A percentile compares a stretch with the other conserved stretches of the same genome.
Conservation (phyloP, 2,797 vertebrate genomes). For the Silurus lanzhouensis region DNA sequence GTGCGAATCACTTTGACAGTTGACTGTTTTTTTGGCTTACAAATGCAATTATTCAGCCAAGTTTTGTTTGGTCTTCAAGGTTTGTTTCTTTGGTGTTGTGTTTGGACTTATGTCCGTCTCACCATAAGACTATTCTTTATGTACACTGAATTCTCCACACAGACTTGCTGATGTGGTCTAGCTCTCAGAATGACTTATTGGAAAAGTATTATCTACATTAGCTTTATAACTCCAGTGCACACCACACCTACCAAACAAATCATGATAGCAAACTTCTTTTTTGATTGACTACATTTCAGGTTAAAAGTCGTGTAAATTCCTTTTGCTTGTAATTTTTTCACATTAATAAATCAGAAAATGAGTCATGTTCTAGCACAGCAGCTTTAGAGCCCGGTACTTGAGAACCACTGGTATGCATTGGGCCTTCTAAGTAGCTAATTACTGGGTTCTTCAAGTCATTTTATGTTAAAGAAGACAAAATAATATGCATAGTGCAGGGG, state of each 20-base stretch:
- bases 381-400: too few species aligned
- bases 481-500: neutral
- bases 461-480: neutral
- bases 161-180: neutral
- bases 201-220: neutral
- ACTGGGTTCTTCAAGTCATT: neutral
- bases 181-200: neutral
- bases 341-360: neutral
- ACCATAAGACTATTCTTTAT: neutral
- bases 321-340: neutral
- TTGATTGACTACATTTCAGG: neutral
- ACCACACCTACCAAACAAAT: neutral
- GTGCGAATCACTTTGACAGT: conserved; percentile 59
- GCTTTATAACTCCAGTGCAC: neutral
- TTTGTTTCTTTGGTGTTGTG: neutral
- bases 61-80: neutral
- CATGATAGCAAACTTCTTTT: neutral
- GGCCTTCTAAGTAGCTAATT: neutral
- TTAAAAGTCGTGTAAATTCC: neutral
- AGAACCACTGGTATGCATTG: neutral
- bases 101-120: neutral
- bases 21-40: neutral
- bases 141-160: neutral
- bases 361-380: neutral
- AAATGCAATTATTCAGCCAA: neutral